Conservation (phyloP, 2,113 vertebrate genomes). For the Pteropus alecto region DNA sequence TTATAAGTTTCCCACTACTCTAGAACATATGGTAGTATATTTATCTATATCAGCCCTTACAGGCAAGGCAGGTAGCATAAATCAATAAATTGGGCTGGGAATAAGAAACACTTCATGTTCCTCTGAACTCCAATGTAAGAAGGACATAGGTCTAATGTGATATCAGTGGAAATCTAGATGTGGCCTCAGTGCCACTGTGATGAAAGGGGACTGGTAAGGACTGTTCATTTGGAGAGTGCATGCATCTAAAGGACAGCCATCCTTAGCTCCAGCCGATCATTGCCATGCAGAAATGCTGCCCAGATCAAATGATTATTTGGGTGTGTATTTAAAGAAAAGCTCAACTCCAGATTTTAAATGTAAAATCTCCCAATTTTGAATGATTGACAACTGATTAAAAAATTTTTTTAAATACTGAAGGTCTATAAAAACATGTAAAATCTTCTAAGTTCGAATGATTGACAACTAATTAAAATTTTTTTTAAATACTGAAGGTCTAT, state of each 20-base stretch:
- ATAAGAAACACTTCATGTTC: neutral
- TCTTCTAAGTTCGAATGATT: slow-evolving; percentile 33
- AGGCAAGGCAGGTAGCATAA: neutral
- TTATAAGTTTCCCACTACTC: neutral
- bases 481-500: neutral
- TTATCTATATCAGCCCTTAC: neutral
- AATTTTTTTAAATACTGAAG: neutral
- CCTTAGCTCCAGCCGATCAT: neutral
- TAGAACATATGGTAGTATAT: neutral
- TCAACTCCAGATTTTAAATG: slow-evolving; percentile 19
- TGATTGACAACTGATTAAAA: neutral
- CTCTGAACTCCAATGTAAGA: neutral
- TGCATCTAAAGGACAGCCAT: neutral
- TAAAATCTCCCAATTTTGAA: slow-evolving; percentile 42
- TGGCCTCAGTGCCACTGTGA: neutral
- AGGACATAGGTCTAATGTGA: neutral
- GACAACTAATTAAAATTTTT: neutral
- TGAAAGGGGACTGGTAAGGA: neutral
- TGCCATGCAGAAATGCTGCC: neutral
- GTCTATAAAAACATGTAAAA: neutral
- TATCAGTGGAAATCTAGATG: neutral
- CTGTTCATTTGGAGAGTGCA: neutral
- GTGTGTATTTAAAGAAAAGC: slow-evolving; percentile 20
- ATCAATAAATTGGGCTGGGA: neutral
- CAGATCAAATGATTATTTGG: neutral